Conservation (phyloP, 2,888 invertebrate species). For the Lumbricus terrestris region DNA sequence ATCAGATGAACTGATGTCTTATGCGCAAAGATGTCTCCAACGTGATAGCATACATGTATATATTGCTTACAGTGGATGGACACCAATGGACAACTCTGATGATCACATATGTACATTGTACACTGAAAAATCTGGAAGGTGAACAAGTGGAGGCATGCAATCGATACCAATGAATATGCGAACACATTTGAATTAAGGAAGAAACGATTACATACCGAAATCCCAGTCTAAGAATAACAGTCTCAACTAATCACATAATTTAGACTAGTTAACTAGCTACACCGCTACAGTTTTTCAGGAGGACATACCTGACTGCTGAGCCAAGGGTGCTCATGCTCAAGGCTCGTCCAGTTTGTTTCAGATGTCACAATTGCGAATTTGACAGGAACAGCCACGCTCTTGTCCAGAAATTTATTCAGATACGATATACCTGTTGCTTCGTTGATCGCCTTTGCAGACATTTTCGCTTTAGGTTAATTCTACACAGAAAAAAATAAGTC, state of each 20-base stretch:
- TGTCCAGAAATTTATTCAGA: conserved; percentile 73
- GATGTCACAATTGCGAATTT: conserved; percentile 79
- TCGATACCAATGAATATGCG: too few relatives aligned
- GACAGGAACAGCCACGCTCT: conserved; percentile 70
- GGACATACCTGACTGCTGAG: conserved; percentile 63
- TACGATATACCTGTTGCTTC: conserved; percentile 92
- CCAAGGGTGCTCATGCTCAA: conserved; percentile 81
- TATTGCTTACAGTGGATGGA: too few relatives aligned
- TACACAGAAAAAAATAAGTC: background rate
- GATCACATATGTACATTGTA: too few relatives aligned
- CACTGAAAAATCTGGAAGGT: too few relatives aligned
- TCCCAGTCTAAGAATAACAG: too few relatives aligned
- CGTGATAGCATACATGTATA: too few relatives aligned
- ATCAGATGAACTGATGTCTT: background rate
- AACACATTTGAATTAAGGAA: too few relatives aligned
- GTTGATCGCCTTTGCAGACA: conserved; percentile 95
- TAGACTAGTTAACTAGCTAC: background rate
- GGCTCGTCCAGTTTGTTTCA: conserved; percentile 75
- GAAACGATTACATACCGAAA: too few relatives aligned
- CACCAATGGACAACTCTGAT: too few relatives aligned
- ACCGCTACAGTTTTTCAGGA: background rate
- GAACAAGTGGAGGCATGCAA: too few relatives aligned
- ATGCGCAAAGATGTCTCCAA: too few relatives aligned
- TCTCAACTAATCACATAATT: background rate
- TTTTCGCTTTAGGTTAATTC: conserved; percentile 54